phyloP scores from a whole-genome alignment of 2,888 invertebrate genomes.

The Spisula solida region DNA sequence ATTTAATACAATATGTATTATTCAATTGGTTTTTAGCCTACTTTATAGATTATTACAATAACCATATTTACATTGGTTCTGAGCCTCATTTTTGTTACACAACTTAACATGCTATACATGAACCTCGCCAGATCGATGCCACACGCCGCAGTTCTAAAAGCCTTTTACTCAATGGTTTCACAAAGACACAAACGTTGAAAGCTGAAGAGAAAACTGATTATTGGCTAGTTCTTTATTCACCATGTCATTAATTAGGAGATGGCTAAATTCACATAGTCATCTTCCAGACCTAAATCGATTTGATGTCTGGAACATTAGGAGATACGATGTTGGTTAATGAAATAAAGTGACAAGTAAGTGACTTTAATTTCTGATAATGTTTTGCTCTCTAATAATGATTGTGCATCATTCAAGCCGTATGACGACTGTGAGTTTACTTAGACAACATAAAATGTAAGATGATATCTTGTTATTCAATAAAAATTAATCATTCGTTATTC shows the following conservation, averaged over 20 bases:
- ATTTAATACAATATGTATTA: too few species aligned
- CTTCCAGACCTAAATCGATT: constrained; percentile 1
- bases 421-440: too few species aligned
- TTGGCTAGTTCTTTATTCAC: background rate
- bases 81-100: too few species aligned
- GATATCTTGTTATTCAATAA: background rate
- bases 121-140: too few species aligned
- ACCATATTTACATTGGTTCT: too few species aligned
- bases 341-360: background rate
- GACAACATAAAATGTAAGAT: background rate
- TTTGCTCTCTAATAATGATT: too few species aligned
- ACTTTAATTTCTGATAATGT: background rate
- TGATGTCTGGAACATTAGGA: background rate
- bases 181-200: background rate
- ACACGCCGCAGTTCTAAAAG: too few species aligned
- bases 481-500: background rate
- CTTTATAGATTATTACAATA: too few species aligned
- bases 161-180: too few species aligned
- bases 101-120: too few species aligned
- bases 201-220: background rate
- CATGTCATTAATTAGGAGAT: background rate
- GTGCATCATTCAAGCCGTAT: too few species aligned
- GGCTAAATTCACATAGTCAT: background rate
- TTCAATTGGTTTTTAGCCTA: too few species aligned
- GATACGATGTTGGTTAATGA: background rate